Conservation (phyloP, 2,113 vertebrate species). For the Myiopsitta monachus region DNA sequence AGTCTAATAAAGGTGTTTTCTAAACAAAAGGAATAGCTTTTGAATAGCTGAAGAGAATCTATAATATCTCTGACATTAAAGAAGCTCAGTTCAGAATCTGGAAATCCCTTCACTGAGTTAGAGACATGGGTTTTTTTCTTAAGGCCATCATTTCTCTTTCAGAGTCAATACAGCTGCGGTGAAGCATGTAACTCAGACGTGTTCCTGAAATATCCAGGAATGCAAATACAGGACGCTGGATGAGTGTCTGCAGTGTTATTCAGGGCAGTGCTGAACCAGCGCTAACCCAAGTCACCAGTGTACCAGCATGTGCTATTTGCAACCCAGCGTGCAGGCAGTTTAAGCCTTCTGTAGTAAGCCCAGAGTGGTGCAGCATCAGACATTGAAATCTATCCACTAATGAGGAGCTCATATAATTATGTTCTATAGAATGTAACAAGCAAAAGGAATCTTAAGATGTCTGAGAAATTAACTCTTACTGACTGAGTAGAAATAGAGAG, state of each 20-base stretch:
- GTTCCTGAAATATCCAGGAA: background rate
- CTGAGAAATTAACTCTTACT: background rate
- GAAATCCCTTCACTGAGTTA: background rate
- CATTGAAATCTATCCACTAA: background rate
- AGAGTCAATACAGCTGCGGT: background rate
- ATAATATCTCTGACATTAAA: background rate
- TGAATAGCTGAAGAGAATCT: background rate
- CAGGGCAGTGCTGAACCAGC: background rate
- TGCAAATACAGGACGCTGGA: background rate
- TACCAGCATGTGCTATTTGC: background rate
- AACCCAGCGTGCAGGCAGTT: background rate
- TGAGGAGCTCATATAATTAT: background rate
- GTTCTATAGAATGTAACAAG: background rate
- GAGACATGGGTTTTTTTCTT: background rate
- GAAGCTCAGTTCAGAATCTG: background rate
- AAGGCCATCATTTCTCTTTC: slow-evolving; percentile 5
- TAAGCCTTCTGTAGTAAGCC: background rate
- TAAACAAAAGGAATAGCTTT: background rate
- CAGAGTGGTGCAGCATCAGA: background rate
- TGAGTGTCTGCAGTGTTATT: slow-evolving; percentile 8
- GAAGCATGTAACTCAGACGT: background rate
- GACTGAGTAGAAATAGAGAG: background rate
- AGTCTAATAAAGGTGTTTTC: background rate
- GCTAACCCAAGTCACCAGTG: rapidly evolving
- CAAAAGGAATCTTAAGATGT: background rate